Conservation (phyloP, 2,113 vertebrate species). For the human region DNA sequence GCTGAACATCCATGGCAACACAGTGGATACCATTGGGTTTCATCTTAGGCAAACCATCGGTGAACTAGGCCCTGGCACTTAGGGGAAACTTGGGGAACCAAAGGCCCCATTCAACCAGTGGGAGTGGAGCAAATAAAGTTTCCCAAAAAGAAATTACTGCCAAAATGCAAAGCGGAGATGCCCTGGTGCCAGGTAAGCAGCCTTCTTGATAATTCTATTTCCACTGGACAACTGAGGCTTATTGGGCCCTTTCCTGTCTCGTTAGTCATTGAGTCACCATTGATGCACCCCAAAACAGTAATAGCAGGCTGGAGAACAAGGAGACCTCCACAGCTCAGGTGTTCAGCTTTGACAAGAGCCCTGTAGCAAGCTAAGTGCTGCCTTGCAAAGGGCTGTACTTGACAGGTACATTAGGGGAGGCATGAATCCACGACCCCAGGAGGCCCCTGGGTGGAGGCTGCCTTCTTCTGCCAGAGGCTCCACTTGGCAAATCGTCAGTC, state of each 20-base stretch:
- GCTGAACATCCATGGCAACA: fast-evolving
- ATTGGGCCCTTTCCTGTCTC: background rate
- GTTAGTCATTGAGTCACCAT: background rate
- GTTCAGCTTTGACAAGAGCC: background rate
- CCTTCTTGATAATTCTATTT: background rate
- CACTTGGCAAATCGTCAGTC: background rate
- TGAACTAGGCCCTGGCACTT: no score
- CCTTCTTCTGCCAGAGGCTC: background rate
- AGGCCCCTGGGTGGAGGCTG: background rate
- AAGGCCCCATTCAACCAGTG: no score
- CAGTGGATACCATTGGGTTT: background rate
- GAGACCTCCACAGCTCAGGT: background rate
- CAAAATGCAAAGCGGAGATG: background rate
- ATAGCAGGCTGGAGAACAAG: background rate
- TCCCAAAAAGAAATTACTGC: background rate
- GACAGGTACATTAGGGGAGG: background rate
- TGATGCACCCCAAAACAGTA: no score
- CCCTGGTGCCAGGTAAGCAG: background rate
- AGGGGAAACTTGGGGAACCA: background rate
- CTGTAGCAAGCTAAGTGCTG: background rate
- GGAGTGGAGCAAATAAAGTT: no score
- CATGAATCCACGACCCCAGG: background rate
- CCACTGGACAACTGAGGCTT: fast-evolving
- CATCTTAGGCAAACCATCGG: background rate
- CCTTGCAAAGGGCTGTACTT: background rate